Percentiles rank a stretch among this genome's conserved stretches.
phyloP scores from a whole-genome alignment of 2,888 invertebrate genomes.

The Monochamus alternatus region DNA sequence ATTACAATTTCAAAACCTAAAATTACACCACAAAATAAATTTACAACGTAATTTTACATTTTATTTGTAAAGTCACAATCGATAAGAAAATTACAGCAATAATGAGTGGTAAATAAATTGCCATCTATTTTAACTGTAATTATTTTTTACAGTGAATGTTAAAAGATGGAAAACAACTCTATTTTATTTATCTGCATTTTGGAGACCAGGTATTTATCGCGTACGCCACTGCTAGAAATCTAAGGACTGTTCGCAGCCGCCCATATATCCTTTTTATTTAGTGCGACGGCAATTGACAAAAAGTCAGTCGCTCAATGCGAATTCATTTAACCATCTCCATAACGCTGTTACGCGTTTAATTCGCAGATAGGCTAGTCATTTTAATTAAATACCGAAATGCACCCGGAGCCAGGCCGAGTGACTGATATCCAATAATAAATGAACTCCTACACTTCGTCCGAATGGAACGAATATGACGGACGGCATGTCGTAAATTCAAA shows the following conservation, averaged over 20 bases:
- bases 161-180: no score
- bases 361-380: conserved; percentile 9
- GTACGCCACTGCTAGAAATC: neutral
- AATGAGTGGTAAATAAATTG: no score
- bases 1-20: no score
- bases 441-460: conserved; percentile 3
- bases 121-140: no score
- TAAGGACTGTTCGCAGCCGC: neutral
- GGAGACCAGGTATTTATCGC: no score
- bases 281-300: conserved; percentile 19
- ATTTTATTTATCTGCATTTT: no score
- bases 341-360: conserved; percentile 7
- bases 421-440: neutral
- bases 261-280: conserved; percentile 1
- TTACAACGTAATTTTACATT: no score
- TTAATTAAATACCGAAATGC: conserved; percentile 21
- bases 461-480: conserved; percentile 10
- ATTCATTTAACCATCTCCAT: conserved; percentile 7
- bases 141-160: no score
- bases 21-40: no score
- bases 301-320: neutral
- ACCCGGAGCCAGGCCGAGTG: neutral
- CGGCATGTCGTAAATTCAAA: conserved; percentile 12
- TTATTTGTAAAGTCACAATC: no score
- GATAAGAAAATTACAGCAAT: no score